Conservation (phyloP, 2,113 vertebrate genomes). For the Lipotes vexillifer region DNA sequence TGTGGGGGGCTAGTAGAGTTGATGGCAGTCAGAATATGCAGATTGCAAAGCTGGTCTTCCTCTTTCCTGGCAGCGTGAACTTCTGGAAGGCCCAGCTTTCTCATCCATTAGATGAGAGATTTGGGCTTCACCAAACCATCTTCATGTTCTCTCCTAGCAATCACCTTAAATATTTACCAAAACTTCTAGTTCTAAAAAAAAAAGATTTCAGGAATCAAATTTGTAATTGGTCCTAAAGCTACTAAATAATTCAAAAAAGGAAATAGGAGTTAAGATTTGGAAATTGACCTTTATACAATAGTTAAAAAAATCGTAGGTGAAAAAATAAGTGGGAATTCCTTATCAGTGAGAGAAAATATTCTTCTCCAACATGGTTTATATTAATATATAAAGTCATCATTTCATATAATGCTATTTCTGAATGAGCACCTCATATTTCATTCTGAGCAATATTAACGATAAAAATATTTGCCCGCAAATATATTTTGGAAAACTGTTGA, state of each 20-base stretch:
- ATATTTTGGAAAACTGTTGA: background rate
- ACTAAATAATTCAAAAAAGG: background rate
- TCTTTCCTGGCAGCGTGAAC: too few relatives aligned
- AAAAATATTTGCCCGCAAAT: background rate
- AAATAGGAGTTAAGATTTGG: background rate
- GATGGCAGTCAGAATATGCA: background rate
- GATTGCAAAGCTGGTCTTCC: background rate
- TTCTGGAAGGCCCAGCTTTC: background rate
- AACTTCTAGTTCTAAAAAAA: background rate
- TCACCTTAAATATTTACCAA: background rate
- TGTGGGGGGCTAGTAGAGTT: background rate
- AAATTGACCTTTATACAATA: background rate
- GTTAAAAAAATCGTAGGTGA: background rate
- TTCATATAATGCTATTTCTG: background rate
- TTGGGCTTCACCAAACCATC: background rate
- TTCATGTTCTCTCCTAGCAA: background rate
- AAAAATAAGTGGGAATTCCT: background rate
- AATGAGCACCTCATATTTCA: background rate
- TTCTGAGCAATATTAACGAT: background rate
- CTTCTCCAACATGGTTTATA: background rate
- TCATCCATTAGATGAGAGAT: background rate
- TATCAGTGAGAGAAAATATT: background rate
- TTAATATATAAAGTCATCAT: background rate
- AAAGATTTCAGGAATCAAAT: conserved; percentile 12
- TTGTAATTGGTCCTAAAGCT: background rate